Evolutionary conservation across 1,140 invertebrate species (phyloP), one percentile per base, ranked within the genome.

Genomic region (Heliothis subflexa): DNA sequence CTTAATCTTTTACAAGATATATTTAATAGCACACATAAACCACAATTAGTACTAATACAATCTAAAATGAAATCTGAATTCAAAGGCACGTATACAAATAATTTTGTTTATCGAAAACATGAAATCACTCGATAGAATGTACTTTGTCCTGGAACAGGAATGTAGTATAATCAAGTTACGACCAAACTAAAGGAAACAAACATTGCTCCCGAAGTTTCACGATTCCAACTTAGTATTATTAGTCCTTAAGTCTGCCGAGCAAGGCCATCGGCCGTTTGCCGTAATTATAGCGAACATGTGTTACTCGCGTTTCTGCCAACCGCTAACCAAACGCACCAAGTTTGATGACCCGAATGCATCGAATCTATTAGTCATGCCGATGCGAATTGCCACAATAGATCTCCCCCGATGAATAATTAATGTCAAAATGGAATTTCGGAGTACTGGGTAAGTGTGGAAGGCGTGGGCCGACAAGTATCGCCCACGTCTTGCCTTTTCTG

Each of bases 401-500:
- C 64, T 75, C 57, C 21, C 45, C 59, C 47, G 62, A 57, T 49
- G 73, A 45, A 61, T 71, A 78, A 78, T 70, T 54, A 71, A 61
- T 70, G 49, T n/a, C 54, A 47, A 61, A 80, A 61, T 71, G 64
- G 52, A 76, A 75, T 80, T 80, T 80, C 72, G 25, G 78, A 64
- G 59, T 75, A 75, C 21, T 61, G 72, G 33, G 73, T 55, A 78
- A 70, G 75, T 80, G 68, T 61, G 50, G 79, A 40, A 75, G 71
- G 55, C 79, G 85, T 81, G 80, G 82, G 85, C 78, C 78, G 49
- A 70, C 71, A 28, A 74, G 80, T 79, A 79, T 74, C 85, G 80
- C 88, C 87, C 83, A 89, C 87, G 40, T 73, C 66, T 86, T 83
- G 52, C 87, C 87, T 85, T 86, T 83, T 83, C 79, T 81, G 83